A percentile compares a stretch with the other conserved stretches of the same genome.
These are phyloP conservation scores for Cynoglossus semilaevis DNA, from an alignment of 2,113 vertebrate genomes.

Conservation along the genomic window DNA sequence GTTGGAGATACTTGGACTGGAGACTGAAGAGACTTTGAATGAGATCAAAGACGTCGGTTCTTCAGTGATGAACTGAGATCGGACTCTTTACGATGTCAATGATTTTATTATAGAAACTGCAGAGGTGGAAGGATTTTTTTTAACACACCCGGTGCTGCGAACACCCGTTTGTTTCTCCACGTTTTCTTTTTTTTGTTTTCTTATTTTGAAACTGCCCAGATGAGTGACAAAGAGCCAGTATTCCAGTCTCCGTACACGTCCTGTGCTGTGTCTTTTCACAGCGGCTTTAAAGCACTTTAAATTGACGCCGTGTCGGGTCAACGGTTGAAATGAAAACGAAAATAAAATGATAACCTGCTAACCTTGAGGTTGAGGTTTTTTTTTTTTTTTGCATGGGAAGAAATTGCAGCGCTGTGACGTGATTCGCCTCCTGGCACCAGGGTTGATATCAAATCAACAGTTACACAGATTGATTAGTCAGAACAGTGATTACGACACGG, in stretches of 20 bases:
- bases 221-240: slow-evolving; percentile 36
- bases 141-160: not conserved
- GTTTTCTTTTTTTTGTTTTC: not conserved
- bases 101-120: too few relatives aligned
- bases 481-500: too few relatives aligned
- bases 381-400: too few relatives aligned
- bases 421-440: too few relatives aligned
- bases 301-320: slow-evolving; percentile 1
- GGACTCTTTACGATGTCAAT: too few relatives aligned
- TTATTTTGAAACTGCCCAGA: not conserved
- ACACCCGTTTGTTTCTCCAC: not conserved
- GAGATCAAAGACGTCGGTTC: not conserved
- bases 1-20: not conserved
- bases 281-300: slow-evolving; percentile 27
- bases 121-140: not conserved
- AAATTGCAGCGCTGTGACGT: too few relatives aligned
- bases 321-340: not conserved
- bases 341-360: slow-evolving; percentile 30
- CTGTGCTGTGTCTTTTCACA: slow-evolving; percentile 6
- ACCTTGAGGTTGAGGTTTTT: not conserved
- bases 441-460: too few relatives aligned
- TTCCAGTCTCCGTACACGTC: slow-evolving; percentile 37
- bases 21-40: slow-evolving; percentile 23
- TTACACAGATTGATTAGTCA: too few relatives aligned
- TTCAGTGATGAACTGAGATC: too few relatives aligned